These are phyloP conservation scores for Bombus vancouverensis DNA, from an alignment of 1,140 invertebrate genomes.

Conservation along the genomic window DNA sequence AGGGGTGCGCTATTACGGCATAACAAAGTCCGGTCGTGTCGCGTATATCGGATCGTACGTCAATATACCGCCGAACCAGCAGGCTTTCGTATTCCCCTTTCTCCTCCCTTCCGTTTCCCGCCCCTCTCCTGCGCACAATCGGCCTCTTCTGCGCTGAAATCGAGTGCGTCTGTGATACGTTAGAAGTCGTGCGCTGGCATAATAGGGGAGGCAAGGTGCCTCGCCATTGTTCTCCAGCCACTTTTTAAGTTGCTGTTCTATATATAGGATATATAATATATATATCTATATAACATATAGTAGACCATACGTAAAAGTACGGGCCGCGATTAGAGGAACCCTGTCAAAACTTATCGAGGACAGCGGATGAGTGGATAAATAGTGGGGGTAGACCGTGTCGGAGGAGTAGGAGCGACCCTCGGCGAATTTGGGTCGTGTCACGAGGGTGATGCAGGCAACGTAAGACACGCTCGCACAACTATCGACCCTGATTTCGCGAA, in stretches of 20 bases:
- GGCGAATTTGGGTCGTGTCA: conserved; percentile 60
- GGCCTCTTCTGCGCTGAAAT: conserved; percentile 57
- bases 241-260: conserved; percentile 51
- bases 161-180: conserved; percentile 55
- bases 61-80: conserved; percentile 71
- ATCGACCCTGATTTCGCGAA: conserved; percentile 50
- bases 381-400: neutral
- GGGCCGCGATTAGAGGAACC: conserved; percentile 52
- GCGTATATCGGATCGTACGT: conserved; percentile 77
- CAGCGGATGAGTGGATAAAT: conserved; percentile 19
- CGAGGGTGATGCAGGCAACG: conserved; percentile 44
- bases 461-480: conserved; percentile 28
- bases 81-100: conserved; percentile 36
- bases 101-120: conserved; percentile 20
- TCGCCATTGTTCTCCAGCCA: conserved; percentile 59
- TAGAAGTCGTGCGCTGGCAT: conserved; percentile 29
- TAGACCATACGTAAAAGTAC: neutral
- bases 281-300: neutral
- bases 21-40: conserved; percentile 79
- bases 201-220: conserved; percentile 28
- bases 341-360: conserved; percentile 56
- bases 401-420: conserved; percentile 33
- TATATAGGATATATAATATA: neutral
- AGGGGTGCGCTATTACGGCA: conserved; percentile 75
- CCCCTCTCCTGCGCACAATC: conserved; percentile 45